These are phyloP conservation scores for Philaethria dido DNA, from an alignment of 2,888 invertebrate species.

Conservation along the genomic window DNA sequence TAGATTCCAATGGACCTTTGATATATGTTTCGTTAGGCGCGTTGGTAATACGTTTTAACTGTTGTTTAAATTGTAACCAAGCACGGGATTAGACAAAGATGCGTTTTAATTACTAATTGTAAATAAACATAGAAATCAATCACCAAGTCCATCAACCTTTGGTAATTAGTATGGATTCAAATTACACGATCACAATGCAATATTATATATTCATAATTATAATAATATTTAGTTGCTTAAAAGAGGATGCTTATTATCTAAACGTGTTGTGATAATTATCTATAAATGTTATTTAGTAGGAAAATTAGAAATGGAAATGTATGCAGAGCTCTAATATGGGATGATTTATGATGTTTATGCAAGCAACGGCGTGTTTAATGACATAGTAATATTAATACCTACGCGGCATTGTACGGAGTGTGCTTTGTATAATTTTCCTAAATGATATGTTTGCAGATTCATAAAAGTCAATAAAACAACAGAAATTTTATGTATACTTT, in stretches of 20 bases:
- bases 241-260: background rate
- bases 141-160: background rate
- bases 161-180: background rate
- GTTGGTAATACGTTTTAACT: conserved; percentile 3
- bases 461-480: background rate
- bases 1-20: conserved; percentile 21
- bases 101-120: conserved; percentile 1
- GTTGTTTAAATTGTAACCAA: conserved; percentile 6
- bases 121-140: background rate
- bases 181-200: background rate
- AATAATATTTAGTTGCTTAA: background rate
- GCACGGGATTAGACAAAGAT: background rate
- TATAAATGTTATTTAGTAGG: conserved; percentile 6
- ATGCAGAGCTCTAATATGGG: conserved; percentile 58
- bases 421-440: background rate
- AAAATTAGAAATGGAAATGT: conserved; percentile 27
- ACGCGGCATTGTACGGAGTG: background rate
- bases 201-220: background rate
- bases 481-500: too few species aligned
- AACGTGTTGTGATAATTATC: background rate
- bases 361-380: conserved; percentile 71
- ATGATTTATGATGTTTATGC: conserved; percentile 73
- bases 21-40: conserved; percentile 7
- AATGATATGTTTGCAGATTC: background rate
- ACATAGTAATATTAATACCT: conserved; percentile 57